A percentile compares a stretch with the other conserved stretches of the same genome.
Conservation (phyloP, 2,797 vertebrate genomes). For the Thripadectes ignobilis region DNA sequence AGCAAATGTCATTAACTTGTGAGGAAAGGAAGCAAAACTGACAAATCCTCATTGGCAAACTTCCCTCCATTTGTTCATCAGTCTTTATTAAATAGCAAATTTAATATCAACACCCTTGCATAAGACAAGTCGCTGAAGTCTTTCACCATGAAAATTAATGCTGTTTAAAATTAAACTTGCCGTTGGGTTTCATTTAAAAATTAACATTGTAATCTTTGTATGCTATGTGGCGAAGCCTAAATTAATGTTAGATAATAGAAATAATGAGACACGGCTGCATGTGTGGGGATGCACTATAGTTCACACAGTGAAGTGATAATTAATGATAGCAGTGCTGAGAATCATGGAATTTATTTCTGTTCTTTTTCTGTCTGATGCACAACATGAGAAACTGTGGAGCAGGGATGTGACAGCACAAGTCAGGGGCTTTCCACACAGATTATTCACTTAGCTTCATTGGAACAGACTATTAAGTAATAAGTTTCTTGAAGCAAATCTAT, state of each 20-base stretch:
- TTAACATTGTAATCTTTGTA: conserved; percentile 31
- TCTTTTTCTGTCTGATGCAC: neutral
- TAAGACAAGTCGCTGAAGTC: neutral
- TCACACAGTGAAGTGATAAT: neutral
- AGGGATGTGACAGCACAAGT: neutral
- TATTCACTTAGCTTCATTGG: neutral
- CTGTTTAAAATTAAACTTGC: conserved; percentile 53
- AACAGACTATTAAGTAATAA: neutral
- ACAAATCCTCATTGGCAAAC: conserved; percentile 58
- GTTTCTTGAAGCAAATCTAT: neutral
- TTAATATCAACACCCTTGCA: conserved; percentile 34
- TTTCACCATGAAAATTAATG: conserved; percentile 41
- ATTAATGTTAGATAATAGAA: conserved; percentile 7
- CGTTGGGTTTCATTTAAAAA: conserved; percentile 62
- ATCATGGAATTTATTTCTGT: neutral
- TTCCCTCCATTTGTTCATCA: conserved; percentile 42
- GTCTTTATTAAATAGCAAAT: conserved; percentile 68
- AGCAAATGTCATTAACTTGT: conserved; percentile 62
- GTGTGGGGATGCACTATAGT: neutral
- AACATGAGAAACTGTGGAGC: neutral
- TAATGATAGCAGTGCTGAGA: neutral
- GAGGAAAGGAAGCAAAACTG: conserved; percentile 62
- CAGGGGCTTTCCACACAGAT: neutral
- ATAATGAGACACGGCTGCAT: neutral
- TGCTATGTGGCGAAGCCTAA: neutral